A percentile compares a stretch with the other conserved stretches of the same genome.
These are phyloP conservation scores for Prunella fulvescens DNA, from an alignment of 2,113 vertebrate species.

Conservation along the genomic window DNA sequence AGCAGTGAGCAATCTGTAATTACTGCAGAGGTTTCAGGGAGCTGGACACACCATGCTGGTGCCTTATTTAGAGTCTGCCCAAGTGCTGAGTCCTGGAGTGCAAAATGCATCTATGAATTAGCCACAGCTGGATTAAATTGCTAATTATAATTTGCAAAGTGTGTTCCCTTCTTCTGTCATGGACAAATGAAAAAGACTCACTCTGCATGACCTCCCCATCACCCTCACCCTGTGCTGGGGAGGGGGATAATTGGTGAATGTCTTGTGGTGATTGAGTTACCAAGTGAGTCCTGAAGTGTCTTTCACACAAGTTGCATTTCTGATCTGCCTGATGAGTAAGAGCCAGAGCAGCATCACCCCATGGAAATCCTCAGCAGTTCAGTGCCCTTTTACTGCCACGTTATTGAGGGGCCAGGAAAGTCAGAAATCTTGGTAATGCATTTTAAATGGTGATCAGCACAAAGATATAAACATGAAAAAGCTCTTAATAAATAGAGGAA, in stretches of 20 bases:
- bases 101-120: constrained; percentile 7
- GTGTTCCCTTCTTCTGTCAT: not conserved
- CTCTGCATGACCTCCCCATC: not conserved
- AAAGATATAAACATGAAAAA: not conserved
- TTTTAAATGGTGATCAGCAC: not conserved
- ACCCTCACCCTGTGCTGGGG: not conserved
- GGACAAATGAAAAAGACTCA: not conserved
- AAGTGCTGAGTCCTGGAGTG: not conserved
- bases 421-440: not conserved
- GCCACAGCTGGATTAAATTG: constrained; percentile 31
- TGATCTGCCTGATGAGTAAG: not conserved
- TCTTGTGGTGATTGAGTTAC: not conserved
- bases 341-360: not conserved
- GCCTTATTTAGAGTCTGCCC: constrained; percentile 13
- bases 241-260: not conserved
- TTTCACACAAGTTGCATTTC: not conserved
- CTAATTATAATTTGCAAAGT: constrained; percentile 34
- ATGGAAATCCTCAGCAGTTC: not conserved
- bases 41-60: not conserved
- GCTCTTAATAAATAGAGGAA: not conserved
- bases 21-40: not conserved
- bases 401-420: not conserved
- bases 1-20: not conserved
- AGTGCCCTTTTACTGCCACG: not conserved
- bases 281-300: not conserved